Evolutionary conservation across 2,113 vertebrate species (phyloP).

Genomic region (Spheniscus mendiculus): DNA sequence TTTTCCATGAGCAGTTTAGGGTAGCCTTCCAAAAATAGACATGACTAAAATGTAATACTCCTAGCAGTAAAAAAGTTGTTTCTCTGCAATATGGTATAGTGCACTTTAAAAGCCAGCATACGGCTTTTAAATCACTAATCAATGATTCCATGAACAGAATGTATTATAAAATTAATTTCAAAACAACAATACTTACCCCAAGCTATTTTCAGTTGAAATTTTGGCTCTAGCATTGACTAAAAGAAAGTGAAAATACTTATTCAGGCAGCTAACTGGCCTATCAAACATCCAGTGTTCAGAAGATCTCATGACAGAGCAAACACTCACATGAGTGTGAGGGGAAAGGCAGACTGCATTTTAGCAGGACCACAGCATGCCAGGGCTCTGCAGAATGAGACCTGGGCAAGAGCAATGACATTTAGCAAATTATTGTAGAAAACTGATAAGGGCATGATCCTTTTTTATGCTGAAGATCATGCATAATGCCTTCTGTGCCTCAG

Average conservation of each 20-base stretch:
- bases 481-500: slow-evolving; percentile 12
- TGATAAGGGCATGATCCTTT: slow-evolving; percentile 50
- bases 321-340: background rate
- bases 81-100: background rate
- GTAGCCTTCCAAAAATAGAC: background rate
- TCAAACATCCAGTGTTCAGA: background rate
- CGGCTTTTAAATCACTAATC: background rate
- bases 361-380: background rate
- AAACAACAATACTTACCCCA: background rate
- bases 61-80: background rate
- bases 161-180: background rate
- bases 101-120: background rate
- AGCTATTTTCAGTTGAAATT: background rate
- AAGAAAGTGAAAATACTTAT: slow-evolving; percentile 34
- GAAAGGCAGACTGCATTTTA: background rate
- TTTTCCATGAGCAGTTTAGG: background rate
- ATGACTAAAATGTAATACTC: background rate
- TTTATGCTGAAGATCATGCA: slow-evolving; percentile 7
- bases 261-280: slow-evolving; percentile 1
- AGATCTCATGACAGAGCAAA: slow-evolving; percentile 28
- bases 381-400: background rate
- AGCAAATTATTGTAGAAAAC: slow-evolving; percentile 38
- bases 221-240: background rate
- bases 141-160: background rate
- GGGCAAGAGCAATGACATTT: slow-evolving; percentile 26